A percentile compares a stretch with the other conserved stretches of the same genome.
Conservation (phyloP, 2,113 vertebrate species). For the Scytalopus superciliaris region DNA sequence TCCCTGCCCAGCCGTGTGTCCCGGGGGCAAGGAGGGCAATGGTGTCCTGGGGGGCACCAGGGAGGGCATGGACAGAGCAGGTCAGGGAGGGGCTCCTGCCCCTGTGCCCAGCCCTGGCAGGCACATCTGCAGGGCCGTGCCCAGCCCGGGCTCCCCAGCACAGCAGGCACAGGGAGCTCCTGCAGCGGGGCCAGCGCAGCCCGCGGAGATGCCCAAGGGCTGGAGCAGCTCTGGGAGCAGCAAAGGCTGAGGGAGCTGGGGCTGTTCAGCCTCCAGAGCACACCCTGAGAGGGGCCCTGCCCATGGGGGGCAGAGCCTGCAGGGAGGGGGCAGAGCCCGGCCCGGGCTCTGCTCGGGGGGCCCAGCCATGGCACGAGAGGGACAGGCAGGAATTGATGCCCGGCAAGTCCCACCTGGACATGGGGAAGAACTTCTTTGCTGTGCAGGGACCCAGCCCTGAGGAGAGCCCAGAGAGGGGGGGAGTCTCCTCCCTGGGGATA, state of each 20-base stretch:
- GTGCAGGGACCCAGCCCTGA: not conserved
- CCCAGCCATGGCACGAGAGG: not conserved
- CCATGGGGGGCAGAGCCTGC: not conserved
- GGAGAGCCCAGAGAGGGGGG: not conserved
- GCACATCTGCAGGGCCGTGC: not conserved
- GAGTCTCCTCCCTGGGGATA: not conserved
- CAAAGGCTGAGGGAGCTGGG: not conserved
- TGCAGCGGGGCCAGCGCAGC: not conserved
- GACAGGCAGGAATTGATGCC: not conserved
- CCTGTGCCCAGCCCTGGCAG: not conserved
- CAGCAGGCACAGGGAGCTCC: not conserved
- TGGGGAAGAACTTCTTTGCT: not conserved
- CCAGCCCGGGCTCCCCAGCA: not conserved
- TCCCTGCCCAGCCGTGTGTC: not conserved
- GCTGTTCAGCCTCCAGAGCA: not conserved
- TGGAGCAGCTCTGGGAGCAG: not conserved
- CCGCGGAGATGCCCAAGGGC: not conserved
- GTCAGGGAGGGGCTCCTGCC: not conserved
- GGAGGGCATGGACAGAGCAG: not conserved
- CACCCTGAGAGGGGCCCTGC: not conserved
- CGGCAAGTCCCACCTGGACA: not conserved
- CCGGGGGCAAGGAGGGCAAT: not conserved
- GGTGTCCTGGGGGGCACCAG: not conserved
- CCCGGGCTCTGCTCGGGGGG: not conserved
- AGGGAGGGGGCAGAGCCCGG: not conserved